Percentiles rank a stretch among this genome's conserved stretches.
phyloP scores from a whole-genome alignment of 2,113 vertebrate species.

The Stomatorhinus ivindoensis region DNA sequence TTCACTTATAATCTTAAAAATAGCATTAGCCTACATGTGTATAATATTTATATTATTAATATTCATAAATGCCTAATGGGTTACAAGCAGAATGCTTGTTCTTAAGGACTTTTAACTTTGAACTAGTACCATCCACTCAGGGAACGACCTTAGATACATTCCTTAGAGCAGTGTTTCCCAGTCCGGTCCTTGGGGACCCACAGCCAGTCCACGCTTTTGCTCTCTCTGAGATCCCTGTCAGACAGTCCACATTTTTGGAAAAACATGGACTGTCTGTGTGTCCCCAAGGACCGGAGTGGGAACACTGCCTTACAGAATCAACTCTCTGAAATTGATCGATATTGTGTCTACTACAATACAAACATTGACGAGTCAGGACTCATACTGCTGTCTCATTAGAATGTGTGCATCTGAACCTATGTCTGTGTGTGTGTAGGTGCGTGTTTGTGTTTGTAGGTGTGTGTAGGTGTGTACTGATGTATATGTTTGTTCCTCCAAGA shows the following conservation, averaged over 20 bases:
- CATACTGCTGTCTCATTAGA: background rate
- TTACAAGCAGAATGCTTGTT: background rate
- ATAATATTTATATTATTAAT: background rate
- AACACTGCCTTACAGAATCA: background rate
- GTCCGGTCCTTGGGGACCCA: background rate
- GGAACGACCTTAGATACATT: background rate
- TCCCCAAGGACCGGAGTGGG: background rate
- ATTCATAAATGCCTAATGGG: background rate
- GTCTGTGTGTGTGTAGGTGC: background rate
- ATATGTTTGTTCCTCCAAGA: background rate
- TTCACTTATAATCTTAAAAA: background rate
- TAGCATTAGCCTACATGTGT: background rate
- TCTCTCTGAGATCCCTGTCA: background rate
- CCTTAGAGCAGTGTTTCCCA: background rate
- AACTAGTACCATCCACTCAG: background rate
- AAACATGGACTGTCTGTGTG: background rate
- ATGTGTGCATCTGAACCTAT: background rate
- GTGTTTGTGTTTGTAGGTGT: background rate
- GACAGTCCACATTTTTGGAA: background rate
- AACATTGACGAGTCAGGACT: background rate
- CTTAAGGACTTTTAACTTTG: background rate
- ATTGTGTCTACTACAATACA: background rate
- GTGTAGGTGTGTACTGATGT: no score
- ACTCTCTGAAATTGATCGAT: conserved; percentile 5
- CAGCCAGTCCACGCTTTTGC: background rate